Percentiles rank a stretch among this genome's conserved stretches.
phyloP scores from a whole-genome alignment of 1,140 invertebrate species.

The Heliconius himera region DNA sequence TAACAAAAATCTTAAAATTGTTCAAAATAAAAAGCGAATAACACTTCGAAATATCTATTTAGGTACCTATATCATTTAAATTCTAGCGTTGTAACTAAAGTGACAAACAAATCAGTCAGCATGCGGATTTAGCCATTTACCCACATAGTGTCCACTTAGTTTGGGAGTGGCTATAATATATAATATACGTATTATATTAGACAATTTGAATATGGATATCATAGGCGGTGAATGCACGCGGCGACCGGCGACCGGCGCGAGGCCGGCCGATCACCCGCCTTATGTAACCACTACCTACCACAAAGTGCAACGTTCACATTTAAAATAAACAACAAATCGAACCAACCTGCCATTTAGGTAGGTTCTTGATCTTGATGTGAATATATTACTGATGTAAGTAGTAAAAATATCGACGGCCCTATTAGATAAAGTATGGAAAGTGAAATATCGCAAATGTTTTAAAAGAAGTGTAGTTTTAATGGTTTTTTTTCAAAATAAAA shows the following conservation, averaged over 20 bases:
- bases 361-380: constrained; percentile 63
- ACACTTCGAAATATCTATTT: background rate
- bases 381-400: constrained; percentile 30
- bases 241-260: constrained; percentile 64
- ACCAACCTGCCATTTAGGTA: constrained; percentile 46
- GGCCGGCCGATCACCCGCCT: constrained; percentile 77
- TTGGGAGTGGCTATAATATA: constrained; percentile 41
- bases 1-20: background rate
- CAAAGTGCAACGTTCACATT: constrained; percentile 62
- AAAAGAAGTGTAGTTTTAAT: too few species aligned
- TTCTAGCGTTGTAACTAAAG: constrained; percentile 1
- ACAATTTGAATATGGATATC: constrained; percentile 65
- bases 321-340: constrained; percentile 56
- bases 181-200: constrained; percentile 56
- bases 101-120: constrained; percentile 33
- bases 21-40: background rate
- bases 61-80: constrained; percentile 4
- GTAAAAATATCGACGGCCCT: too few species aligned
- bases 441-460: too few species aligned
- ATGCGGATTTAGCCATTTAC: constrained; percentile 44
- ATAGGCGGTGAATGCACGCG: constrained; percentile 68
- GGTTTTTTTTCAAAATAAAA: too few species aligned
- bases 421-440: too few species aligned
- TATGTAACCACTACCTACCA: constrained; percentile 65
- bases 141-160: constrained; percentile 34